phyloP scores from a whole-genome alignment of 1,140 invertebrate genomes.

The Pseudomyrmex cubaensis region DNA sequence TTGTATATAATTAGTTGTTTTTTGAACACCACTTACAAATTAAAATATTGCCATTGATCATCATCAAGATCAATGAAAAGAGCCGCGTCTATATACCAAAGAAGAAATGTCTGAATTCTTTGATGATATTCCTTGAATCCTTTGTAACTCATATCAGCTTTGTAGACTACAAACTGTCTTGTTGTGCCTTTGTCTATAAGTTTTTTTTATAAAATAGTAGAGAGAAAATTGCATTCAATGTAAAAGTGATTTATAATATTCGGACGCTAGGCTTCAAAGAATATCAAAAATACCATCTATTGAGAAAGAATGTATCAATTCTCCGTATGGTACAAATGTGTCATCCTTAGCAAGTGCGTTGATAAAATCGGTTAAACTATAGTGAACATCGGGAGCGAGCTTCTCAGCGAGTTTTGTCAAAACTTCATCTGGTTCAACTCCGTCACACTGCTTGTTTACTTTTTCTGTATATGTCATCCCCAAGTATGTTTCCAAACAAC shows the following conservation, averaged over 20 bases:
- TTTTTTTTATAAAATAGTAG: not conserved
- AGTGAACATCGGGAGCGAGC: constrained; percentile 87
- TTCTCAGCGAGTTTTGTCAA: constrained; percentile 88
- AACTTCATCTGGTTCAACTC: constrained; percentile 93
- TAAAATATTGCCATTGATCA: constrained; percentile 95
- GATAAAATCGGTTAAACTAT: constrained; percentile 91
- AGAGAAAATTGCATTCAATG: too few species aligned
- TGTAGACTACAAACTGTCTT: constrained; percentile 93
- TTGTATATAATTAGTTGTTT: not conserved
- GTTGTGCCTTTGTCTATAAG: constrained; percentile 83
- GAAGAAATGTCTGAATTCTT: constrained; percentile 95
- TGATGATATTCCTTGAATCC: constrained; percentile 93
- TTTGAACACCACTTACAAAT: constrained; percentile 88
- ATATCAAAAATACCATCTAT: constrained; percentile 74
- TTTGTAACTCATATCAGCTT: constrained; percentile 88
- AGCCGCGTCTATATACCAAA: constrained; percentile 98
- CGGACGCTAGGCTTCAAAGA: not conserved
- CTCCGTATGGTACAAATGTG: constrained; percentile 90
- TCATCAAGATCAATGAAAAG: constrained; percentile 97
- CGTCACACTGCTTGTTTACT: constrained; percentile 86
- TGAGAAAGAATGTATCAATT: constrained; percentile 88
- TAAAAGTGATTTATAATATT: too few species aligned
- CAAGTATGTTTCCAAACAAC: constrained; percentile 91
- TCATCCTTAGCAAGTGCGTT: constrained; percentile 89
- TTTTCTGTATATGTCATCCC: constrained; percentile 88